Evolutionary conservation across 2,888 invertebrate species (phyloP), one percentile per base, ranked within the genome.

Genomic region (Spisula subtruncata): DNA sequence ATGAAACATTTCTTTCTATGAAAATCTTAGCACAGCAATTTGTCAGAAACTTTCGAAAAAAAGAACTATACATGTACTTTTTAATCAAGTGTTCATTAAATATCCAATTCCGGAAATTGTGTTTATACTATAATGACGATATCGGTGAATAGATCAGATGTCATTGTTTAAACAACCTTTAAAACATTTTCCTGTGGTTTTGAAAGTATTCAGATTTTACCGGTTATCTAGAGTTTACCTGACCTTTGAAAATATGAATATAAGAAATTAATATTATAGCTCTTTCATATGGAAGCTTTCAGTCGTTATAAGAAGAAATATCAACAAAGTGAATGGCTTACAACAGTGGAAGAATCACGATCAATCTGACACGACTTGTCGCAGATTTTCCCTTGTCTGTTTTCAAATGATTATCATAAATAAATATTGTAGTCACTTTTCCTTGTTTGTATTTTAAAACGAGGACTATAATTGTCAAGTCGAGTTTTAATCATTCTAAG

Each of bases 391-490:
- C 25, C 1, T 25, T 18, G 2, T 46, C 51, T 48, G 41, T 79
- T 35, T n/a, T 25, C 46, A 46, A 25, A 81, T 51, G 16, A 35
- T 86, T 86, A 81, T 66, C 86, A 81, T 81, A 81, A 86, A 81
- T 86, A 75, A 86, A 81, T 81, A 81, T 25, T 46, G 25, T 60
- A 81, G 86, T 81, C 46, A 41, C 25, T 41, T 81, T n/a, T n/a
- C 81, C 5, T 16, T 87, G 86, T 87, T 87, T 87, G 86, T 87
- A 87, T 87, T 87, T 87, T 81, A 66, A 87, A 87, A 71, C 48
- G 66, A 32, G 71, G 66, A 71, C 35, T 83, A 46, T 83, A 71
- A 83, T 83, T 48, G 71, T 46, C 46, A 71, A 87, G 82, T 81
- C 82, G 46, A 81, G 20, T 82, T 86, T 87, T 51, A 87, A 87